Evolutionary conservation across 1,140 invertebrate species (phyloP).

Genomic region (Nasonia longicornis): DNA sequence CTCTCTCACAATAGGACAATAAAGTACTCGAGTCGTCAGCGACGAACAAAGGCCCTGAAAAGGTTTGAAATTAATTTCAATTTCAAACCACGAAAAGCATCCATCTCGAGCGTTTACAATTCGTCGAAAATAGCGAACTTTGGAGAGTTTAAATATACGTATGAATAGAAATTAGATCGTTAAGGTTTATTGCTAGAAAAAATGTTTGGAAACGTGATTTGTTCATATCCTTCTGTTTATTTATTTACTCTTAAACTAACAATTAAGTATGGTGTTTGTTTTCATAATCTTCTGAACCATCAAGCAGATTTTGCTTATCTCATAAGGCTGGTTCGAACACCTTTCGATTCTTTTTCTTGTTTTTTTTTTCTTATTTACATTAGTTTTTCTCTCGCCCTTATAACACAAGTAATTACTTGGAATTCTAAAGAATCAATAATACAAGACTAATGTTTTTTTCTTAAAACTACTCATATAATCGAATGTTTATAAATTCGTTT

Average conservation of each 20-base stretch:
- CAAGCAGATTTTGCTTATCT: neutral
- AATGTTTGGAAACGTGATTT: too few species aligned
- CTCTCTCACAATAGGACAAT: neutral
- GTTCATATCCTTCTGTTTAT: too few species aligned
- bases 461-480: neutral
- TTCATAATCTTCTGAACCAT: neutral
- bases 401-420: neutral
- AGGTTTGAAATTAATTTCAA: too few species aligned
- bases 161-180: too few species aligned
- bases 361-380: slow-evolving; percentile 42
- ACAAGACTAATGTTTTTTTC: neutral
- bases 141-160: neutral
- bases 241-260: too few species aligned
- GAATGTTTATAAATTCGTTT: neutral
- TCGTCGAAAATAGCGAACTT: neutral
- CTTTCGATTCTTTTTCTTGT: neutral
- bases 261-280: neutral
- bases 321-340: neutral
- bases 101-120: too few species aligned
- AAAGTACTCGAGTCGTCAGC: neutral
- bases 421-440: neutral
- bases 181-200: too few species aligned
- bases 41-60: neutral
- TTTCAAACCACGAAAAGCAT: too few species aligned
- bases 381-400: neutral